A percentile compares a stretch with the other conserved stretches of the same genome.
These are phyloP conservation scores for Euzophera pinguis DNA, from an alignment of 2,888 invertebrate genomes.

Conservation along the genomic window DNA sequence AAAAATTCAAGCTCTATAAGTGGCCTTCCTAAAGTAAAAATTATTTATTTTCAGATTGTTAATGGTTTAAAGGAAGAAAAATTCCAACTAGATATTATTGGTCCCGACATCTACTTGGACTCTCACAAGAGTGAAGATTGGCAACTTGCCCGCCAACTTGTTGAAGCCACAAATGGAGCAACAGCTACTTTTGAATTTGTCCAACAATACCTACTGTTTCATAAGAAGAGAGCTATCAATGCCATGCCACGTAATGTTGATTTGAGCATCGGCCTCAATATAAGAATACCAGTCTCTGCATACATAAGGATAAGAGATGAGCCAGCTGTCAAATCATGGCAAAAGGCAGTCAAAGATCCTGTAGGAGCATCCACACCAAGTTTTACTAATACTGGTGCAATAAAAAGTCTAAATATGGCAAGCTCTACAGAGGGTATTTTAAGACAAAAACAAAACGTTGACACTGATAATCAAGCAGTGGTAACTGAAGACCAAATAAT, in stretches of 20 bases:
- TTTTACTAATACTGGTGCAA: not conserved
- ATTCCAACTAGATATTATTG: constrained; percentile 83
- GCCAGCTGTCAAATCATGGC: constrained; percentile 55
- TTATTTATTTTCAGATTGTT: constrained; percentile 64
- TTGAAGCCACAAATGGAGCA: constrained; percentile 62
- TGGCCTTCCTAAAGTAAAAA: too few relatives aligned
- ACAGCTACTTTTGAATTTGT: constrained; percentile 81
- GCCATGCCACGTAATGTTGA: constrained; percentile 83
- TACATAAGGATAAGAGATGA: constrained; percentile 77
- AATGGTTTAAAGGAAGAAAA: constrained; percentile 75
- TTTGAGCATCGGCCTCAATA: constrained; percentile 79
- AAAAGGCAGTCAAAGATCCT: constrained; percentile 56
- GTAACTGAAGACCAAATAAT: constrained; percentile 74
- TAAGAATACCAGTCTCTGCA: constrained; percentile 81
- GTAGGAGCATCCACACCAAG: constrained; percentile 32
- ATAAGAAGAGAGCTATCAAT: constrained; percentile 69
- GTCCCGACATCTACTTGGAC: constrained; percentile 64
- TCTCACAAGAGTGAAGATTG: constrained; percentile 44
- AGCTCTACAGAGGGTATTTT: constrained; percentile 58
- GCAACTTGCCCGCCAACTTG: constrained; percentile 50
- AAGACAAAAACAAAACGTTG: constrained; percentile 50
- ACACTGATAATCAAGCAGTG: constrained; percentile 69
- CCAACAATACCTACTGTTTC: constrained; percentile 78
- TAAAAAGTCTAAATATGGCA: constrained; percentile 29
- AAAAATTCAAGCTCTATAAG: too few relatives aligned